These are phyloP conservation scores for Xiphias gladius DNA, from an alignment of 2,113 vertebrate species.

Conservation along the genomic window DNA sequence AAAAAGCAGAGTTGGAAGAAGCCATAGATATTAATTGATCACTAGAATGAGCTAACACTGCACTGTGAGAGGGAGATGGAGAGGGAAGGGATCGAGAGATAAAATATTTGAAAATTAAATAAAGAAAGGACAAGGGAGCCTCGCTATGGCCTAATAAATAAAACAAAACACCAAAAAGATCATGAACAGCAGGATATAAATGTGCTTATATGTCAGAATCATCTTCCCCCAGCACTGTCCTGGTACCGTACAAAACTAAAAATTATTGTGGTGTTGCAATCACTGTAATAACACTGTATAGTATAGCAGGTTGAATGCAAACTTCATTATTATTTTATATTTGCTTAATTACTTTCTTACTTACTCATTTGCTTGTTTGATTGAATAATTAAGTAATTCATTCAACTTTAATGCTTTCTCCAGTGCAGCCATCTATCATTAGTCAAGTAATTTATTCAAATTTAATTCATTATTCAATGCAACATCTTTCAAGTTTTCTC, in stretches of 20 bases:
- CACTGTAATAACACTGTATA: not conserved
- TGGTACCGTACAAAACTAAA: not conserved
- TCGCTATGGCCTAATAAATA: constrained; percentile 54
- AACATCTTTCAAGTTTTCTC: constrained; percentile 29
- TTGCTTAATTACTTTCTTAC: constrained; percentile 58
- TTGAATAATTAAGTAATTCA: constrained; percentile 60
- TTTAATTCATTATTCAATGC: constrained; percentile 36
- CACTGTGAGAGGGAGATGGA: constrained; percentile 78
- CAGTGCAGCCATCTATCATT: constrained; percentile 47
- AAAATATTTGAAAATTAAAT: constrained; percentile 76
- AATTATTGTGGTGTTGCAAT: constrained; percentile 4
- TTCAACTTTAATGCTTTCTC: constrained; percentile 58
- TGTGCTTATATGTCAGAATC: constrained; percentile 53
- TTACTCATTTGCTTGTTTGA: constrained; percentile 42
- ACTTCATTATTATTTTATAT: constrained; percentile 50
- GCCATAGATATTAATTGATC: constrained; percentile 72
- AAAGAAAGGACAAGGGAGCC: constrained; percentile 44
- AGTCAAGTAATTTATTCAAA: constrained; percentile 38
- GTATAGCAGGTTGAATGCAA: constrained; percentile 6
- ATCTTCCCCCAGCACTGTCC: constrained; percentile 19
- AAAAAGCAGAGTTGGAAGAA: constrained; percentile 62
- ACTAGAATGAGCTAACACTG: constrained; percentile 81
- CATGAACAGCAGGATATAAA: constrained; percentile 63
- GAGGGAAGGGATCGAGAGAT: constrained; percentile 72
- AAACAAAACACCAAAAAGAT: constrained; percentile 62